Evolutionary conservation across 2,888 invertebrate species (phyloP).

Genomic region (Blastobasis adustella): DNA sequence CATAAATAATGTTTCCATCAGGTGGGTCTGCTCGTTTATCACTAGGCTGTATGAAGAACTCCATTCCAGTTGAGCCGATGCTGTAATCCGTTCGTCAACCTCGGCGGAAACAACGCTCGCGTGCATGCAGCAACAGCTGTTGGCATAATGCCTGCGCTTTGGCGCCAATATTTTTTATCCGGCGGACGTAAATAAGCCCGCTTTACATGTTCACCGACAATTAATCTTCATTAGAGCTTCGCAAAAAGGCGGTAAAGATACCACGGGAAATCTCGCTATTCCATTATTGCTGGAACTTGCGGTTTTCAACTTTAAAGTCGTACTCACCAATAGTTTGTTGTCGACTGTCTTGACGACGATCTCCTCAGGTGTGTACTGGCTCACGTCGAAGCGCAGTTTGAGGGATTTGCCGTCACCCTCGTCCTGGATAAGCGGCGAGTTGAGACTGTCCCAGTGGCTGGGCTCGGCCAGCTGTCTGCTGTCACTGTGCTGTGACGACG

Average conservation of each 20-base stretch:
- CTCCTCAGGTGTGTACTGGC: slow-evolving; percentile 97
- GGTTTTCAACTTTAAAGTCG: too few relatives aligned
- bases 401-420: slow-evolving; percentile 95
- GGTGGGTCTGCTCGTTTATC: too few relatives aligned
- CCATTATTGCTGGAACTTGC: too few relatives aligned
- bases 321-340: slow-evolving; percentile 93
- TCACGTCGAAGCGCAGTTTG: slow-evolving; percentile 96
- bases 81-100: slow-evolving; percentile 29
- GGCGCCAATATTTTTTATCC: slow-evolving; percentile 34
- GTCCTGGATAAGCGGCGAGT: slow-evolving; percentile 95
- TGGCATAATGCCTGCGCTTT: slow-evolving; percentile 48
- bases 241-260: slow-evolving; percentile 17
- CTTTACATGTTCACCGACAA: slow-evolving; percentile 34
- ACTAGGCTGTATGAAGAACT: too few relatives aligned
- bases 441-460: slow-evolving; percentile 88
- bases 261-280: background rate
- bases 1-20: too few relatives aligned
- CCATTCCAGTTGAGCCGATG: background rate
- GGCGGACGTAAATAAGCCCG: slow-evolving; percentile 30
- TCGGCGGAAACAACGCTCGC: slow-evolving; percentile 27
- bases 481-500: slow-evolving; percentile 78
- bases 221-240: slow-evolving; percentile 41
- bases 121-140: slow-evolving; percentile 32
- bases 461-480: slow-evolving; percentile 76
- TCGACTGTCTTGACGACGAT: slow-evolving; percentile 99